Base-by-base conservation (phyloP, 2,797 vertebrate genomes). In the Syngnathus rostellatus region DNA sequence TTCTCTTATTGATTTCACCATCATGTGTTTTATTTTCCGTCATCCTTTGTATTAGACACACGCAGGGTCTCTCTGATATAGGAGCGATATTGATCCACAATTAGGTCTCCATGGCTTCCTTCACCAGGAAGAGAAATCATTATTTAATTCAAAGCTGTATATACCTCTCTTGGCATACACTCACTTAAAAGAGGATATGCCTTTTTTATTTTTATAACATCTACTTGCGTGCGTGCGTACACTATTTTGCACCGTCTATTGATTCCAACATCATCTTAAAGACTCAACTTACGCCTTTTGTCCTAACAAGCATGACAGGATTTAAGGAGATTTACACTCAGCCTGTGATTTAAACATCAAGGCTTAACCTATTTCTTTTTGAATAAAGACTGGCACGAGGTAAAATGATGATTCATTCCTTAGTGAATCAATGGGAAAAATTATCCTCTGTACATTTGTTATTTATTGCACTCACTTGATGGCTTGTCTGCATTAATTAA, bases 311-410 rank as follows among this genome's bases (percentile, higher is more conserved):
- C 82, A 83, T 84, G 83, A 83, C 81, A 83, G 79, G 82, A 87
- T 88, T 87, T 86, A 65, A 78, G 76, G 81, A 88, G 85, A 86
- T 87, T 87, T 84, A 85, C 80, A 81, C 75, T 78, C 80, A 68
- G 77, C 75, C 72, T 86, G 78, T 82, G 81, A 89, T 87, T 90
- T 85, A 86, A 88, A 90, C 87, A 90, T 89, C 86, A 89, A 86
- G 86, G 86, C 86, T 85, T 87, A 89, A 87, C 86, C 84, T 87
- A 87, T 89, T 90, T 90, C 81, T 87, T 86, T 85, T 86, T 86
- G 83, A 89, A 87, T 77, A 86, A 81, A 75, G 65, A 81, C 81
- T 79, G 79, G 69, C 72, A 74, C 73, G 72, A 65, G 74, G 68
- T 73, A 82, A 89, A 78, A 74, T 88, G 85, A 85, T 86, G 83